Base-by-base conservation (phyloP, 2,797 vertebrate species). In the Lindbergichthys nudifrons region DNA sequence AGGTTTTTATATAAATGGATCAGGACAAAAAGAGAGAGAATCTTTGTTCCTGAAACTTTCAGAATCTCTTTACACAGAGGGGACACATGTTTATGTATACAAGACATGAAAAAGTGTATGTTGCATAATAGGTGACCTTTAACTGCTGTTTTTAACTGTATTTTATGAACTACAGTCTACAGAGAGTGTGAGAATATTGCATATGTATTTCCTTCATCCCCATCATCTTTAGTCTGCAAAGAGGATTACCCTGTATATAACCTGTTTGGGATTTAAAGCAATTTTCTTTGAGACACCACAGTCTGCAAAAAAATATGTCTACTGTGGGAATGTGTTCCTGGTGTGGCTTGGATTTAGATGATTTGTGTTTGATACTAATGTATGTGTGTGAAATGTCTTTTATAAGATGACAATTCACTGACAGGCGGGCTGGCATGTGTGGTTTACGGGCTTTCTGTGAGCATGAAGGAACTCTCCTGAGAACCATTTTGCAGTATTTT, bases 281-380 rank as follows among this genome's bases (percentile, higher is more conserved):
- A 95, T 97, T 94, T 97, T 96, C 94, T 96, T 96, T 87, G 93
- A 95, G 85, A 95, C 95, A 3, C 95, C 94, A 36, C 95, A 95
- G 75, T 96, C 96, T 72, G 94, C 94, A 81, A 95, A 95, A 95
- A 88, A 96, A 54, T 2, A 73, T 51, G 65, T 53, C 65, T 48
- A 4, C 12, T 26, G 41, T 5, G 12, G 26, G 45, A n/a, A 47
- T 70, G 15, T 54, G 18, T 46, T 23, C 3, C 36, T 23, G 54
- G 23, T 48, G 30, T 42, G 32, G 58, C 42, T 46, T 3, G 56
- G 52, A 52, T 76, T 73, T 46, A 32, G 48, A 50, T 56, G 26
- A 69, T 57, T n/a, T 43, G 11, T 70, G 36, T 39, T 26, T 54
- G 30, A 45, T 42, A 12, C 21, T 43, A 19, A 30, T 67, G 41